Evolutionary conservation across 2,888 invertebrate genomes (phyloP).

Genomic region (Listrodromus nycthemerus): DNA sequence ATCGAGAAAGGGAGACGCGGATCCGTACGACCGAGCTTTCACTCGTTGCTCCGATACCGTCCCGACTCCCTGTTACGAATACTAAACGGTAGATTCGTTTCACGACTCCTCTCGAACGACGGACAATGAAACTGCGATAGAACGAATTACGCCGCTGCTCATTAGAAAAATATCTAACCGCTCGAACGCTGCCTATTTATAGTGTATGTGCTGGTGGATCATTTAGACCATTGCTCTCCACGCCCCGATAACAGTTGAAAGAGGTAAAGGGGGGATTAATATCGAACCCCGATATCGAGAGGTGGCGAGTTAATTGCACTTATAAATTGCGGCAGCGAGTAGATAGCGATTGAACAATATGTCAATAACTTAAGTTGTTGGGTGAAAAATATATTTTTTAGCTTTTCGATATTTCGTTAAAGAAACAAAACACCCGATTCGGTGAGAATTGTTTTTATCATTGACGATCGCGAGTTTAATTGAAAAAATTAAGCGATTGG

Average conservation of each 20-base stretch:
- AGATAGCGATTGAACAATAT: neutral
- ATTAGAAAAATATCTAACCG: neutral
- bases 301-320: neutral
- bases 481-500: no score
- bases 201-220: neutral
- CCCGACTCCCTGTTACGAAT: constrained; percentile 50
- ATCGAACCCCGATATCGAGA: neutral
- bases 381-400: neutral
- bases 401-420: neutral
- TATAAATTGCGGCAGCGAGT: neutral
- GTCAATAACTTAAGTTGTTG: neutral
- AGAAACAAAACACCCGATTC: neutral
- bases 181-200: neutral
- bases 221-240: neutral
- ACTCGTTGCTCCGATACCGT: constrained; percentile 51
- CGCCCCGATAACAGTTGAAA: neutral
- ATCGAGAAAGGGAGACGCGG: constrained; percentile 31
- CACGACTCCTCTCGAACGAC: neutral
- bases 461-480: no score
- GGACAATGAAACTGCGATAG: constrained; percentile 4
- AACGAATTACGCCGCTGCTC: constrained; percentile 1
- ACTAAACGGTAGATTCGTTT: constrained; percentile 40
- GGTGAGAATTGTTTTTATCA: no score
- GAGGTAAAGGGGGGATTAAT: neutral
- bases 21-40: constrained; percentile 43